phyloP scores from a whole-genome alignment of 2,113 vertebrate species.

The Ia io region DNA sequence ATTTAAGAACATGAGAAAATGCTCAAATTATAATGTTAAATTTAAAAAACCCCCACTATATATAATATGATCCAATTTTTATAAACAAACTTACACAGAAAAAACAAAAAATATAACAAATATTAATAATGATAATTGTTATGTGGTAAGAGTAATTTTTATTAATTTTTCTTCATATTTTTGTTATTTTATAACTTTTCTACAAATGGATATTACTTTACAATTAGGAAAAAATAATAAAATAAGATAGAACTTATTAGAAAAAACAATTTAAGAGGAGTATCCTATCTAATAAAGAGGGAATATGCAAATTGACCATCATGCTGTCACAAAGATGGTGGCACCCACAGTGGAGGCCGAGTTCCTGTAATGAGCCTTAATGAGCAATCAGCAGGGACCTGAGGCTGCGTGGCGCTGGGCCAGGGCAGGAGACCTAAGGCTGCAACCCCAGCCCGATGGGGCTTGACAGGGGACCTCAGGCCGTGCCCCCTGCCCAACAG shows the following conservation, averaged over 20 bases:
- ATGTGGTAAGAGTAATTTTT: background rate
- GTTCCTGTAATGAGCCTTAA: too few species aligned
- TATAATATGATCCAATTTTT: background rate
- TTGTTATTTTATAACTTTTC: slow-evolving; percentile 1
- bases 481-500: too few species aligned
- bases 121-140: background rate
- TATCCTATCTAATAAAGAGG: background rate
- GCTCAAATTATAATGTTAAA: background rate
- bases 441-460: too few species aligned
- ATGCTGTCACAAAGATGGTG: too few species aligned
- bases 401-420: too few species aligned
- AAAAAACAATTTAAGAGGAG: background rate
- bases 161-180: background rate
- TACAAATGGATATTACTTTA: slow-evolving; percentile 12
- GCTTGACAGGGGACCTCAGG: too few species aligned
- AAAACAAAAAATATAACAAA: background rate
- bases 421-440: too few species aligned
- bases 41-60: background rate
- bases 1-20: background rate
- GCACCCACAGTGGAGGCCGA: too few species aligned
- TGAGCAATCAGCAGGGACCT: too few species aligned
- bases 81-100: background rate
- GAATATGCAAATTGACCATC: too few species aligned
- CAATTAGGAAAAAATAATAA: background rate
- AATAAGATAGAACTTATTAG: background rate